phyloP scores from a whole-genome alignment of 2,113 vertebrate species.

The Drymodes brunneopygia region DNA sequence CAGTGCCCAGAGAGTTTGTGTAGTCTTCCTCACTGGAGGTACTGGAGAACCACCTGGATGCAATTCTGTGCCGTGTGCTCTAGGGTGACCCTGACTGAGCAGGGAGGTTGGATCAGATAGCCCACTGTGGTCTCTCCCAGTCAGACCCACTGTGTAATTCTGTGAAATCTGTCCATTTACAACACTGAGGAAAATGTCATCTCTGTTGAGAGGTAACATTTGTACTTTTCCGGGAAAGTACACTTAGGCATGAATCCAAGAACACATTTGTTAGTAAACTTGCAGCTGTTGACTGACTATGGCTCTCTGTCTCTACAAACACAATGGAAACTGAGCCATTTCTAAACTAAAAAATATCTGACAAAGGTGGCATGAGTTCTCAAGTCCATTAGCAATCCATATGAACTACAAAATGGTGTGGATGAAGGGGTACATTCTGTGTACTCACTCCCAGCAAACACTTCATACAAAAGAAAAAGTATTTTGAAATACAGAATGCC shows the following conservation, averaged over 20 bases:
- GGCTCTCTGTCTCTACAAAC: background rate
- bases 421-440: background rate
- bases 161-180: background rate
- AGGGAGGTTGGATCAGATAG: background rate
- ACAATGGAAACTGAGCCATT: background rate
- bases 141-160: background rate
- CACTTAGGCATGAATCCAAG: background rate
- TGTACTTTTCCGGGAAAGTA: background rate
- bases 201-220: background rate
- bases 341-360: background rate
- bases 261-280: background rate
- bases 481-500: background rate
- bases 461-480: background rate
- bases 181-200: background rate
- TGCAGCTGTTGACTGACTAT: background rate
- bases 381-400: background rate
- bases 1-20: background rate
- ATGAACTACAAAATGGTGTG: rapidly evolving
- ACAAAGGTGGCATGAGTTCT: background rate
- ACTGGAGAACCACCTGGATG: background rate
- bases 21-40: background rate
- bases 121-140: background rate
- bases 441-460: background rate
- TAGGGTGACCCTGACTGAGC: background rate
- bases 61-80: background rate